Conservation (phyloP, 1,140 invertebrate species). For the Macrosteles quadrilineatus region DNA sequence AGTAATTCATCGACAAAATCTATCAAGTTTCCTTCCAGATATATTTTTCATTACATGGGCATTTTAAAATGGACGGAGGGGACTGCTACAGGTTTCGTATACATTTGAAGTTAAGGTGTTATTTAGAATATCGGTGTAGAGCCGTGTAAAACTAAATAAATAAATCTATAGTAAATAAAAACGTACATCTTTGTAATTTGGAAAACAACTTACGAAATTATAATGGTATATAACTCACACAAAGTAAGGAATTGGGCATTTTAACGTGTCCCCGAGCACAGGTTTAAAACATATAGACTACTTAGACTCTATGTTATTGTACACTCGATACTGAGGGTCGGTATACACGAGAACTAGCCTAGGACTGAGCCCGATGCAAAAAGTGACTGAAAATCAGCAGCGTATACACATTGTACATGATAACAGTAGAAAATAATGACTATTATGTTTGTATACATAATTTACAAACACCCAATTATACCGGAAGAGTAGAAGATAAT, state of each 20-base stretch:
- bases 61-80: constrained; percentile 2
- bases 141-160: too few species aligned
- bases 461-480: constrained; percentile 38
- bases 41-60: too few species aligned
- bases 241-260: constrained; percentile 7
- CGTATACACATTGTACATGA: constrained; percentile 41
- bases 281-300: constrained; percentile 30
- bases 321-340: constrained; percentile 12
- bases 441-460: constrained; percentile 30
- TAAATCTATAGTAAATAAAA: too few species aligned
- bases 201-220: background rate
- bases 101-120: background rate
- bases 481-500: constrained; percentile 39
- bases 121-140: background rate
- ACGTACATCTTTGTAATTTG: background rate
- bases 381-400: constrained; percentile 37
- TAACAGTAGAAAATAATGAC: constrained; percentile 41
- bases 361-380: constrained; percentile 37
- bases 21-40: too few species aligned
- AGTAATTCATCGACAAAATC: too few species aligned
- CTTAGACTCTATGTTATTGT: constrained; percentile 13
- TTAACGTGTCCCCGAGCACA: constrained; percentile 28
- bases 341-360: constrained; percentile 26
- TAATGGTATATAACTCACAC: constrained; percentile 3
- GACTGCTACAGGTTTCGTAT: background rate